Base-by-base conservation (phyloP, 2,888 invertebrate species). In the Brachyopa scutellaris region DNA sequence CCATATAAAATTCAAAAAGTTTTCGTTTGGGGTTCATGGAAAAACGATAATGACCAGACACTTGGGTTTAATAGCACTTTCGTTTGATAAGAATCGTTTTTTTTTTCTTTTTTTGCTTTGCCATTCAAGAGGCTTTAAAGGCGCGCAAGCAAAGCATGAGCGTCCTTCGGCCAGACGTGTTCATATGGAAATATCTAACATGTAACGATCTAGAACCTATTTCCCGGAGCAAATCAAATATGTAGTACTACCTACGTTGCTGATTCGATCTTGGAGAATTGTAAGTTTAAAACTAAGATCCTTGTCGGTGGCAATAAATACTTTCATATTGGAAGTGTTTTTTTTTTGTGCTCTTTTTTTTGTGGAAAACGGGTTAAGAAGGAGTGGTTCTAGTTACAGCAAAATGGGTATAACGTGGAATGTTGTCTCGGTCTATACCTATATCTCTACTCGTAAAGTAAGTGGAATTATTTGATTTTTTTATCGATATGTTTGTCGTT, bases 31-130 rank as follows among this genome's bases (percentile, higher is more conserved):
- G 40, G 82, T 82, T 82, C 76, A 82, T 77, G 76, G 66, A 82
- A 77, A 82, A 82, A 82, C 82, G 82, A 82, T 82, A 82, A 82
- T 72, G 76, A 82, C 70, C 82, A 82, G 76, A 77, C 70, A 72
- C 76, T 82, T 76, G 49, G 66, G 70, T 82, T 82, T 82, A 72
- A 82, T 82, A 61, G 82, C 70, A 72, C 51, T 77, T 64, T 70
- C 59, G 62, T 59, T 70, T 70, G 76, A 82, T 82, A 82, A 59
- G 70, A 49, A 77, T 77, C 82, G n/a, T n/a, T n/a, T n/a, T n/a
- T n/a, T n/a, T n/a, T n/a, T n/a, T n/a, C n/a, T n/a, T n/a, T n/a
- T 61, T 53, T 66, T 67, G 53, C 49, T 36, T 31, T 7, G 42
- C n/a, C n/a, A n/a, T 66, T 59, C 11, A 13, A 55, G 29, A 59